Conservation (phyloP, 2,113 vertebrate species). For the Malaclemys terrapin region DNA sequence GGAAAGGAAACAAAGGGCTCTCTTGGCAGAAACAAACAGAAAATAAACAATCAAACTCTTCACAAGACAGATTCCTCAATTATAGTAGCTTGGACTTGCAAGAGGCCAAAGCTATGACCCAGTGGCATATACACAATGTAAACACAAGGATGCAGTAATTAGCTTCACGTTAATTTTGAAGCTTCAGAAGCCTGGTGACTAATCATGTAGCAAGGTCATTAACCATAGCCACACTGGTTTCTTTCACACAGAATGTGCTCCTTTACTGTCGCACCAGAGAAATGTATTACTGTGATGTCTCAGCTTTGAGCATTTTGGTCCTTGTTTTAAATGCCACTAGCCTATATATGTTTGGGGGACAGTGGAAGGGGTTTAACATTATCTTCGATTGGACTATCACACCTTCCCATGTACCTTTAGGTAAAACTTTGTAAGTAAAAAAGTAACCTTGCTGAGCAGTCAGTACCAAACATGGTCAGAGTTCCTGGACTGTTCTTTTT, state of each 20-base stretch:
- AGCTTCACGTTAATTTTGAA: constrained; percentile 85
- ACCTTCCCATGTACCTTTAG: not conserved
- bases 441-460: not conserved
- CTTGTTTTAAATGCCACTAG: constrained; percentile 16
- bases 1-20: constrained; percentile 71
- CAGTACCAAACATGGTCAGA: not conserved
- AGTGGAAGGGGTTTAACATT: not conserved
- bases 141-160: constrained; percentile 94
- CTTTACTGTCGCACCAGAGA: constrained; percentile 56
- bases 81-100: constrained; percentile 68
- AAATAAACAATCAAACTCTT: constrained; percentile 82
- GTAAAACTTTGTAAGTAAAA: constrained; percentile 13
- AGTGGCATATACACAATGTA: constrained; percentile 88
- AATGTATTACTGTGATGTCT: constrained; percentile 42
- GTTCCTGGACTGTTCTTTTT: not conserved
- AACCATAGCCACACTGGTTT: constrained; percentile 83
- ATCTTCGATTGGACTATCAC: not conserved
- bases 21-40: constrained; percentile 78
- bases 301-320: not conserved
- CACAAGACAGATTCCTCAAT: constrained; percentile 74
- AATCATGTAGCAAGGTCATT: constrained; percentile 85
- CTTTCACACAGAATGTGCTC: constrained; percentile 76
- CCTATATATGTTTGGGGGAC: not conserved
- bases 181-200: constrained; percentile 82
- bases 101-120: constrained; percentile 83